Evolutionary conservation across 2,113 vertebrate genomes (phyloP).

Genomic region (Atherinomorus stipes): DNA sequence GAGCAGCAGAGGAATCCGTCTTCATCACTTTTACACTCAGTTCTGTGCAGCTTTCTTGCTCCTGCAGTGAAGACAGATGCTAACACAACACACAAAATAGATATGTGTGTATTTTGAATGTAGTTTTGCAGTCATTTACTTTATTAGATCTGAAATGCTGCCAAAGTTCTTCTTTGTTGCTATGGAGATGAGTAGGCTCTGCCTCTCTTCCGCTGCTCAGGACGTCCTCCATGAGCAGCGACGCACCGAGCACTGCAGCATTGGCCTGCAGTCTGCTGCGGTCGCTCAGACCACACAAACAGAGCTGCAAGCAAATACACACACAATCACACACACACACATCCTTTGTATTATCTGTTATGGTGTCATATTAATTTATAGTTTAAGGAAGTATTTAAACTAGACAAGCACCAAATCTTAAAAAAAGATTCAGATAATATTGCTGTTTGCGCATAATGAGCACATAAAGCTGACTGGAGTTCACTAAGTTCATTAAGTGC

Average conservation of each 20-base stretch:
- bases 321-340: not conserved
- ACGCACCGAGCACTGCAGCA: slow-evolving; percentile 75
- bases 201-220: slow-evolving; percentile 58
- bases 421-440: not conserved
- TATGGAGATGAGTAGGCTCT: slow-evolving; percentile 45
- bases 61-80: slow-evolving; percentile 1
- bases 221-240: slow-evolving; percentile 80
- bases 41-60: not conserved
- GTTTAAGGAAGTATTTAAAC: not conserved
- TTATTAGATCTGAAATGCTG: slow-evolving; percentile 9
- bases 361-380: not conserved
- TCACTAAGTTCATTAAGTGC: no score
- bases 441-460: not conserved
- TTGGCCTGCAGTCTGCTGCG: slow-evolving; percentile 71
- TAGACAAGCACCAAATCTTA: not conserved
- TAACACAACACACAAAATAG: not conserved
- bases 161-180: not conserved
- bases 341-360: not conserved
- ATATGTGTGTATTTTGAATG: no score
- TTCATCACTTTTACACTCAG: slow-evolving; percentile 1
- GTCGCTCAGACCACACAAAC: slow-evolving; percentile 77
- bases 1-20: not conserved
- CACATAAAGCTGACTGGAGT: not conserved
- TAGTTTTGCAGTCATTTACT: slow-evolving; percentile 24
- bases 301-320: slow-evolving; percentile 70